Percentiles rank a stretch among this genome's conserved stretches.
Evolutionary conservation across 2,113 vertebrate species (phyloP).

Genomic region (Potamarius usumacintae): DNA sequence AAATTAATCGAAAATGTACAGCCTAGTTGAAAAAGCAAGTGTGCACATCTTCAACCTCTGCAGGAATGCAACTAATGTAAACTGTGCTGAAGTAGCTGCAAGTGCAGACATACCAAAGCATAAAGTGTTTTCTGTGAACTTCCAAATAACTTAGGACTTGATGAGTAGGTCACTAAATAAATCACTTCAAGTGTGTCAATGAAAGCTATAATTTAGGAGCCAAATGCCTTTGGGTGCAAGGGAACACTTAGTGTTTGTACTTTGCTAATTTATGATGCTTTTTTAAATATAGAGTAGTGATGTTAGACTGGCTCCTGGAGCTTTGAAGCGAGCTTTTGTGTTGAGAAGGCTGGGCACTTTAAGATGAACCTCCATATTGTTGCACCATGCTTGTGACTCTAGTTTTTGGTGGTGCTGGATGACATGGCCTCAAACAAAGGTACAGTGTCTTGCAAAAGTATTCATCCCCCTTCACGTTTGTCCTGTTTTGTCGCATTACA

Average conservation of each 20-base stretch:
- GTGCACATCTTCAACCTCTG: conserved; percentile 32
- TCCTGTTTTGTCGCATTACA: too few species aligned
- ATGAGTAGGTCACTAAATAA: background rate
- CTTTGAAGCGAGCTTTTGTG: too few species aligned
- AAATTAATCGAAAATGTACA: conserved; percentile 26
- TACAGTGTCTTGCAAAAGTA: too few species aligned
- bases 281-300: background rate
- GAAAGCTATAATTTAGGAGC: background rate
- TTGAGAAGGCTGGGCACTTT: background rate
- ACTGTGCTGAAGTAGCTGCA: conserved; percentile 62
- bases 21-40: conserved; percentile 46
- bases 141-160: background rate
- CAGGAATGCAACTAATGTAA: conserved; percentile 56
- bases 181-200: background rate
- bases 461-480: too few species aligned
- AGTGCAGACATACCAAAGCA: conserved; percentile 36
- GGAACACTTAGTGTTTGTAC: background rate
- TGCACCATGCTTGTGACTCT: background rate
- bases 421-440: too few species aligned
- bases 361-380: background rate
- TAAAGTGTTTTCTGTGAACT: background rate
- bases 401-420: too few species aligned
- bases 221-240: background rate
- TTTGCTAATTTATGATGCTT: background rate
- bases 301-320: background rate